Conservation (phyloP, 2,797 vertebrate species). For the Huso huso region DNA sequence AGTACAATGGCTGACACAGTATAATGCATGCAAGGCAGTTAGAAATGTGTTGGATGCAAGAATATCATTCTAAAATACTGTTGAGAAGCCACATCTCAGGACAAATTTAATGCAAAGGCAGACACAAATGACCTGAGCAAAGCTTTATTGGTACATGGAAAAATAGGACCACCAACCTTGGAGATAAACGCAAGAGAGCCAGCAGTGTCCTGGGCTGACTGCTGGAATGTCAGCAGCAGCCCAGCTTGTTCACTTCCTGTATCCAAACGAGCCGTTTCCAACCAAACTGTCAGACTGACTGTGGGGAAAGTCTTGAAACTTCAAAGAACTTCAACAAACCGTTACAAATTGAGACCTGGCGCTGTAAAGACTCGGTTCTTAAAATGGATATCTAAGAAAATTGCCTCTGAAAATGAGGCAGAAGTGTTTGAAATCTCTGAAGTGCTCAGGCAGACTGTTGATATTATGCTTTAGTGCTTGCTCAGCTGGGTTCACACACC, state of each 20-base stretch:
- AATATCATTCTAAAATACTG: constrained; percentile 97
- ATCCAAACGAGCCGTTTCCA: constrained; percentile 77
- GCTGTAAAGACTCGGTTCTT: too few species aligned
- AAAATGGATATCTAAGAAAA: too few species aligned
- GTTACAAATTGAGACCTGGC: neutral
- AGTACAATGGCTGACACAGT: too few species aligned
- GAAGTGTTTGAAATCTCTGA: too few species aligned
- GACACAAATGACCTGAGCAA: constrained; percentile 82
- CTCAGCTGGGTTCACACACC: too few species aligned
- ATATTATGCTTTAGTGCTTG: too few species aligned
- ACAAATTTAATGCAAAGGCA: constrained; percentile 96
- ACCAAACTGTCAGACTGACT: constrained; percentile 65
- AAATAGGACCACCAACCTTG: constrained; percentile 93
- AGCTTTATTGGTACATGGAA: constrained; percentile 79
- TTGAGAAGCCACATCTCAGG: constrained; percentile 75
- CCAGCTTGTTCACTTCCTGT: constrained; percentile 60
- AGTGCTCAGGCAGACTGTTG: too few species aligned
- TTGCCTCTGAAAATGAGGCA: too few species aligned
- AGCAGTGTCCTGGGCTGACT: constrained; percentile 64
- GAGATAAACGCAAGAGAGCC: constrained; percentile 72
- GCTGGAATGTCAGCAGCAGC: constrained; percentile 62
- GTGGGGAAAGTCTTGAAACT: constrained; percentile 59
- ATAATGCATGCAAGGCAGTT: neutral
- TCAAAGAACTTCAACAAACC: constrained; percentile 28
- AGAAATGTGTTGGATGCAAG: constrained; percentile 45